phyloP scores from a whole-genome alignment of 2,888 invertebrate species.

The Leucoma salicis region DNA sequence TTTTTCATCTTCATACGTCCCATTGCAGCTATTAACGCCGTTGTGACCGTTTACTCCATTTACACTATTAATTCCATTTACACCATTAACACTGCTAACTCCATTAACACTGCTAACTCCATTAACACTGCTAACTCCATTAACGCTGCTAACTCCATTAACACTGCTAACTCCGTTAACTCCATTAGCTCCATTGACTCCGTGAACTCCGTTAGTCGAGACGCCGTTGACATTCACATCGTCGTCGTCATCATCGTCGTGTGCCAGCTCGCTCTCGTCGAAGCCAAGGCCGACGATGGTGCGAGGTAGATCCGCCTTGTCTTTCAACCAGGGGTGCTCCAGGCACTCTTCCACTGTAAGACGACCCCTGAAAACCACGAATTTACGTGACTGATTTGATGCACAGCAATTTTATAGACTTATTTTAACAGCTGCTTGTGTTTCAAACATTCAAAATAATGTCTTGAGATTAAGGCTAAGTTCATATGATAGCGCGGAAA shows the following conservation, averaged over 20 bases:
- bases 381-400: no score
- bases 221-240: conserved; percentile 31
- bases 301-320: conserved; percentile 80
- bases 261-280: conserved; percentile 46
- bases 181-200: conserved; percentile 37
- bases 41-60: conserved; percentile 51
- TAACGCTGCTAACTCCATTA: conserved; percentile 39
- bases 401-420: no score
- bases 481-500: no score
- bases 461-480: no score
- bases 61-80: conserved; percentile 47
- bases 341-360: conserved; percentile 94
- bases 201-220: conserved; percentile 42
- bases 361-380: conserved; percentile 90
- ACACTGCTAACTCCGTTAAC: conserved; percentile 39
- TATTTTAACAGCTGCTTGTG: no score
- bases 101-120: conserved; percentile 39
- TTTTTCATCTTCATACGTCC: conserved; percentile 59
- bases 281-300: conserved; percentile 72
- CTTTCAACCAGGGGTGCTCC: conserved; percentile 94
- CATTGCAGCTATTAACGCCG: no score
- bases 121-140: conserved; percentile 36
- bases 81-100: conserved; percentile 45
- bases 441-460: no score
- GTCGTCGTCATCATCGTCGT: conserved; percentile 51